Evolutionary conservation across 64 coral and sea anemone genomes (phyloP), one percentile per base, ranked within the genome.

Genomic region (Dendronephthya gigantea): DNA sequence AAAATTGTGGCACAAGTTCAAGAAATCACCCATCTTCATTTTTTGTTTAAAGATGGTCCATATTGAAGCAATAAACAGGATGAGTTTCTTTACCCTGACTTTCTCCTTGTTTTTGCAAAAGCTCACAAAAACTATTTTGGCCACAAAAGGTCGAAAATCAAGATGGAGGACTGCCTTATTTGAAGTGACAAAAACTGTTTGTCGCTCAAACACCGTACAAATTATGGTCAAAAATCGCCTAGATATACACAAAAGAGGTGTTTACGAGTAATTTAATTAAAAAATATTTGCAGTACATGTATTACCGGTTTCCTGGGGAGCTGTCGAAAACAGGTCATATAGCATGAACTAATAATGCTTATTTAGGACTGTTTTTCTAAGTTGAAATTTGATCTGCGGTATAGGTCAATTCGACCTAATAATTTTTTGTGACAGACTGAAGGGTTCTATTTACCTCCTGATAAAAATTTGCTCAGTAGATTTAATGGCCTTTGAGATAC

Each of bases 161-260:
- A 74, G 68, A 74, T 74, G 68, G 68, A 17, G 68, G 68, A 74
- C 68, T 27, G n/a, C 68, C n/a, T 74, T 74, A 74, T 74, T 74
- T 74, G 68, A 35, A 35, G 68, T 74, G 68, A 74, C 22, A 30
- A 28, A 19, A 74, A 74, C 32, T 35, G 68, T 74, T 74, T 74
- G 68, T 74, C 32, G 68, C 68, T 74, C 68, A 28, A 74, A 12
- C 68, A 28, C 68, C 68, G 68, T 74, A 74, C 68, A 9, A 74
- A 74, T 74, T 74, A 74, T 28, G 68, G 68, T 35, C 32, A 74
- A 74, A 74, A 74, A 74, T 10, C 23, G 68, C 9, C 68, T 28
- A 74, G 68, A 74, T 74, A 2, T 74, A 74, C 13, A 74, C 68
- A 12, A 1, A 74, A 19, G 68, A 35, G 68, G 30, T 74, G 23